Percentiles rank a stretch among this genome's conserved stretches.
Evolutionary conservation across 2,888 invertebrate genomes (phyloP).

Genomic region (Meghimatium bilineatum): DNA sequence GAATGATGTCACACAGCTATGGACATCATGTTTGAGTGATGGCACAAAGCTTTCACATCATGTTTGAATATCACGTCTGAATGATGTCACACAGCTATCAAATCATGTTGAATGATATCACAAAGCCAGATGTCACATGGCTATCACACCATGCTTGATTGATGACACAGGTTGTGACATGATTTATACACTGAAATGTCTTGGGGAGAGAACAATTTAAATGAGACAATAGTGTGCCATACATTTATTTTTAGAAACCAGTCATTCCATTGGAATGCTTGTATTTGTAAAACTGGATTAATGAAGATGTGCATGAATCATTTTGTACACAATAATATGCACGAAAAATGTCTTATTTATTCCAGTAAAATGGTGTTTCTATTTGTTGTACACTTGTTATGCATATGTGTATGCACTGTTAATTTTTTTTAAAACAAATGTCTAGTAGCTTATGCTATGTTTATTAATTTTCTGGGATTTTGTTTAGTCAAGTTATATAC

Average conservation of each 20-base stretch:
- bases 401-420: neutral
- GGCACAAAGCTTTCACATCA: no score
- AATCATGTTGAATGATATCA: no score
- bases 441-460: neutral
- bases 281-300: neutral
- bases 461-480: neutral
- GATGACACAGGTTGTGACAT: no score
- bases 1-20: no score
- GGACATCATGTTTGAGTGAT: no score
- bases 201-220: neutral
- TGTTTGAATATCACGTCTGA: no score
- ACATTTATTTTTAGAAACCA: neutral
- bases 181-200: no score
- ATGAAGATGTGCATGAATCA: neutral
- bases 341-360: neutral
- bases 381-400: neutral
- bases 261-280: neutral
- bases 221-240: neutral
- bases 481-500: neutral
- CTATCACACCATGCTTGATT: no score
- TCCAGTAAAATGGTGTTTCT: neutral
- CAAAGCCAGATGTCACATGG: no score
- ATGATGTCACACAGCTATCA: no score
- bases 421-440: neutral
- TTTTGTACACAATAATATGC: neutral